A percentile compares a stretch with the other conserved stretches of the same genome.
These are phyloP conservation scores for Orchestes rusci DNA, from an alignment of 2,888 invertebrate genomes.

Conservation along the genomic window DNA sequence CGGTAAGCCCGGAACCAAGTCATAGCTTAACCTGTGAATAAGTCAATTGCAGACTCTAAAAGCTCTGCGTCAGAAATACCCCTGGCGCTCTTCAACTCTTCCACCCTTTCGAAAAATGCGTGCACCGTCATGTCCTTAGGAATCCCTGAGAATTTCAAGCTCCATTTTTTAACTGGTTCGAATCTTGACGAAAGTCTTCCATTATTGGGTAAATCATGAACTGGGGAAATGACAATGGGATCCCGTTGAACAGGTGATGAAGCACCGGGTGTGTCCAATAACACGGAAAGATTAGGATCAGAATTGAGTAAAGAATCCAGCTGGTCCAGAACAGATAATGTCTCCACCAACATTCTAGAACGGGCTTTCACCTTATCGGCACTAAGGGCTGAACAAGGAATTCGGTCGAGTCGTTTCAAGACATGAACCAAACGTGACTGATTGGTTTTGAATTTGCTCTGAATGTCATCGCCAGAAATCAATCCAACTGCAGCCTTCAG, in stretches of 20 bases:
- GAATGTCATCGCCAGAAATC: background rate
- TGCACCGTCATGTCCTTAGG: slow-evolving; percentile 4
- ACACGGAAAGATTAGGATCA: slow-evolving; percentile 1
- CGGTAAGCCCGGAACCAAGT: slow-evolving; percentile 5
- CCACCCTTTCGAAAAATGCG: slow-evolving; percentile 8
- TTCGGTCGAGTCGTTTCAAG: slow-evolving; percentile 1
- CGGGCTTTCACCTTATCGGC: background rate
- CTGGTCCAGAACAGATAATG: background rate
- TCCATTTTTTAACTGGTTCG: too few relatives aligned
- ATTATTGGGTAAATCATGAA: background rate
- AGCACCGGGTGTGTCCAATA: background rate
- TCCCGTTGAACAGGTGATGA: background rate
- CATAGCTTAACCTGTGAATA: slow-evolving; percentile 1
- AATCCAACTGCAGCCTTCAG: too few relatives aligned
- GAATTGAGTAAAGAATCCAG: background rate
- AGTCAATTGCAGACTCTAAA: slow-evolving; percentile 7
- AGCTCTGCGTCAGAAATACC: background rate
- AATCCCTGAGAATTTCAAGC: too few relatives aligned
- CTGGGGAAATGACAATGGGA: background rate
- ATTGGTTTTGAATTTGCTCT: slow-evolving; percentile 2
- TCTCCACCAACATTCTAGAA: background rate
- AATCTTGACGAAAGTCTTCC: too few relatives aligned
- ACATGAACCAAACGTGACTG: slow-evolving; percentile 6
- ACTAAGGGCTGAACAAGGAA: background rate
- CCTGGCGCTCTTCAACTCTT: slow-evolving; percentile 3